Base-by-base conservation (phyloP, 2,797 vertebrate species). In the Prionace glauca region DNA sequence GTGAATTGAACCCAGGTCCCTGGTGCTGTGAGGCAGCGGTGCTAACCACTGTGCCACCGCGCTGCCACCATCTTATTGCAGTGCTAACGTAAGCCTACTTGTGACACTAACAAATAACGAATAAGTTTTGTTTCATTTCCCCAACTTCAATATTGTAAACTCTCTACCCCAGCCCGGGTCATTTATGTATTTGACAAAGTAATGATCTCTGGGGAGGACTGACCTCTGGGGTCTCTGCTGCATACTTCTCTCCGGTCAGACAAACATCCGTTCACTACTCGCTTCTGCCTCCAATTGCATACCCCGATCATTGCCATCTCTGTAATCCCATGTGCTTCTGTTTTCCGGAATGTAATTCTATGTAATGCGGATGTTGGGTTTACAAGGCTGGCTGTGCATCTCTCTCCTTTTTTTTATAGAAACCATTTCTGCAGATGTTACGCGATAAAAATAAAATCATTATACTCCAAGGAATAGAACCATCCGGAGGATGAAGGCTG, bases 401-500 rank as follows among this genome's bases (percentile, higher is more conserved):
- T 60, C 87, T 50, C 45, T 90, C 87, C 12, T 90, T 90, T 62
- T 60, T 32, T 62, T 62, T 32, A 90, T 90, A 60, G 87, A 32
- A 88, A 32, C 62, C 9, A 62, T 90, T 90, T 90, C 87, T 60
- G 87, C 60, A 91, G 88, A 65, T 91, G 88, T 62, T 62, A 36
- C 16, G 22, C 20, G 14, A 91, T 91, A 91, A 91, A 91, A 91
- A 91, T n/a, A 65, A 65, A 62, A 65, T 65, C 60, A 91, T 91
- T 65, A 22, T 62, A 32, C 88, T 62, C 88, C 65, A n/a, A 62
- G 60, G 88, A 91, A n/a, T 91, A 18, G 88, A 65, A 65, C 32
- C 88, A 91, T 91, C 60, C 32, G 88, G 56, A 91, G 88, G 60
- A 91, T 65, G 32, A 62, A 18, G 88, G 60, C 32, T 91, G 88